A percentile compares a stretch with the other conserved stretches of the same genome.
These are phyloP conservation scores for Engraulis encrasicolus DNA, from an alignment of 2,113 vertebrate species.

Conservation along the genomic window DNA sequence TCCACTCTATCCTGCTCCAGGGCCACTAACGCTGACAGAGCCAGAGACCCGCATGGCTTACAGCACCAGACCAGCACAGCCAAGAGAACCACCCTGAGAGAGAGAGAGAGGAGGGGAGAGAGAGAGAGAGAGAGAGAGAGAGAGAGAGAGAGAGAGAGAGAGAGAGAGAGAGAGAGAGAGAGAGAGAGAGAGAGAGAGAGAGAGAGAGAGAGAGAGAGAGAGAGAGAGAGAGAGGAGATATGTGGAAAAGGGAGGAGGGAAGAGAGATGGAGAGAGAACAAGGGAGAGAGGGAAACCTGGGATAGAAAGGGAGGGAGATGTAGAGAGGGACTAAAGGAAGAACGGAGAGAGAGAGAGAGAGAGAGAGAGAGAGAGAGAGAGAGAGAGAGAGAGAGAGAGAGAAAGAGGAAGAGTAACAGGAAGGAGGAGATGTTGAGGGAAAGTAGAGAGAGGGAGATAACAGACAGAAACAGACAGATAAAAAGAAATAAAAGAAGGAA, in stretches of 20 bases:
- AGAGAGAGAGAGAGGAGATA: slow-evolving; percentile 25
- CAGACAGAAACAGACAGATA: too few species aligned
- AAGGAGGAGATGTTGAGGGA: neutral
- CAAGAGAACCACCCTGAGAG: slow-evolving; percentile 82
- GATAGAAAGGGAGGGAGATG: neutral
- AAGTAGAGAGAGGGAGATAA: too few species aligned
- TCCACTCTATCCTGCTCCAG: too few species aligned
- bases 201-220: slow-evolving; percentile 63
- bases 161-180: neutral
- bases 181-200: slow-evolving; percentile 39
- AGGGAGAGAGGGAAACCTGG: neutral
- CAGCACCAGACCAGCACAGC: slow-evolving; percentile 50
- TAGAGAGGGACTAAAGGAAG: neutral
- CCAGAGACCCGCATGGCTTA: neutral
- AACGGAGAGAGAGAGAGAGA: neutral
- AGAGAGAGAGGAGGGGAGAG: slow-evolving; percentile 32
- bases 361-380: neutral
- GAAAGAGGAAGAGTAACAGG: neutral
- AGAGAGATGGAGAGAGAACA: neutral
- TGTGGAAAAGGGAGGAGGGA: slow-evolving; percentile 49
- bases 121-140: slow-evolving; percentile 23
- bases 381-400: neutral
- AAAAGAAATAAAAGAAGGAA: too few species aligned
- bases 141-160: slow-evolving; percentile 60
- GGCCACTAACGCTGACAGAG: too few species aligned